phyloP scores from a whole-genome alignment of 2,797 vertebrate species.

The Eptatretus atami region DNA sequence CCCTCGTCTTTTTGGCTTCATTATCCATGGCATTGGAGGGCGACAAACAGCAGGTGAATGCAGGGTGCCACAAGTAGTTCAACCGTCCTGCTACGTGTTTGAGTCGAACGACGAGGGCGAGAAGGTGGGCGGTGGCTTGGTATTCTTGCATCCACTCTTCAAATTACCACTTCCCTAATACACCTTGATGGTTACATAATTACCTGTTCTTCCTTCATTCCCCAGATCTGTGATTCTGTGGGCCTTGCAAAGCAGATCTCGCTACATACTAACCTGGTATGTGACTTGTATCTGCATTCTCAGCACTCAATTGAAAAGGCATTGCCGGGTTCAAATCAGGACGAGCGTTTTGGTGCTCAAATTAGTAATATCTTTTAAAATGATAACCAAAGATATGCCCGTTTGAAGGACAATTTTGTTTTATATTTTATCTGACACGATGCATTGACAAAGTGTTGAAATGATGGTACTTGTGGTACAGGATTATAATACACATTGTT shows the following conservation, averaged over 20 bases:
- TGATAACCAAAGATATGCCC: too few relatives aligned
- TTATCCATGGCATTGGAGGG: slow-evolving; percentile 33
- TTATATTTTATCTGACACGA: too few relatives aligned
- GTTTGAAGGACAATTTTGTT: too few relatives aligned
- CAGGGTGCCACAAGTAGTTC: too few relatives aligned
- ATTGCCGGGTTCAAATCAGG: background rate
- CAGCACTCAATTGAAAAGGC: background rate
- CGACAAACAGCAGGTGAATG: slow-evolving; percentile 14
- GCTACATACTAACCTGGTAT: slow-evolving; percentile 76
- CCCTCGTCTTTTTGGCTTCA: slow-evolving; percentile 68
- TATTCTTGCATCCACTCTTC: background rate
- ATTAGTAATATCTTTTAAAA: background rate
- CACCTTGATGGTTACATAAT: background rate
- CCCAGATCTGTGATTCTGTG: slow-evolving; percentile 78
- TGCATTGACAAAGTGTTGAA: too few relatives aligned
- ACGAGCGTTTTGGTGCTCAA: background rate
- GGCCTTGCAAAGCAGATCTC: slow-evolving; percentile 86
- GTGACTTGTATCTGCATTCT: slow-evolving; percentile 9
- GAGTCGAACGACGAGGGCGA: slow-evolving; percentile 95
- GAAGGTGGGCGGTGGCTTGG: slow-evolving; percentile 24
- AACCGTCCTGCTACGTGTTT: slow-evolving; percentile 60
- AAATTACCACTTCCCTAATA: background rate
- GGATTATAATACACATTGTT: too few relatives aligned
- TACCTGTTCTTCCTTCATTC: slow-evolving; percentile 8
- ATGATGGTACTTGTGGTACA: too few relatives aligned